Base-by-base conservation (phyloP, 2,113 vertebrate species). In the Neodon shergylaensis region DNA sequence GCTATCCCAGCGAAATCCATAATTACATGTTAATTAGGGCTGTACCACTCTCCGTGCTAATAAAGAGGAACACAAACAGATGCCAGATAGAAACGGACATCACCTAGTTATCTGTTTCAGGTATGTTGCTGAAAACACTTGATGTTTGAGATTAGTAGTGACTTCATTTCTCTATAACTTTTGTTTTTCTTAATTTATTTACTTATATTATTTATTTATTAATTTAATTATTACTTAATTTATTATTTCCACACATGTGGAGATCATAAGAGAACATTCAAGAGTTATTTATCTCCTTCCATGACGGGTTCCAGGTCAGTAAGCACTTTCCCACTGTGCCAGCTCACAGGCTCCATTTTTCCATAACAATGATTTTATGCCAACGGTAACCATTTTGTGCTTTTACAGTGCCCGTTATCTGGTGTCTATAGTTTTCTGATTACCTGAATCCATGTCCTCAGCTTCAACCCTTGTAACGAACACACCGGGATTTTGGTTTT, bases 361-460 rank as follows among this genome's bases (percentile, higher is more conserved):
- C 39, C 21, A 10, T 36, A 26, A n/a, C 31, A 28, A 65, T 11
- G 22, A 42, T 72, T 91, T 58, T 66, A 93, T 2, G 9, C 49
- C 28, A 19, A 16, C 54, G 14, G 14, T 12, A 65, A 88, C 22
- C 28, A 33, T 83, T 76, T 6, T 22, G 24, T n/a, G 12, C 49
- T 19, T 76, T 92, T 81, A 5, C 78, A 22, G 42, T 8, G 73
- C 58, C 49, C 13, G 91, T 26, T 49, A 21, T n/a, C 6, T 26
- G n/a, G 24, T 73, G 77, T 63, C 19, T 28, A 22, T 85, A 66
- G 82, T 9, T 86, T 93, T 49, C 12, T 72, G 91, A 95, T 97
- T 98, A 99, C 99, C 99, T 98, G 99, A 98, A 97, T 99, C 99
- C 94, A 88, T 70, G 93, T 99, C 99, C 28, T 96, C 74, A 91